Evolutionary conservation across 2,797 vertebrate species (phyloP).

Genomic region (Poeciliopsis turneri): DNA sequence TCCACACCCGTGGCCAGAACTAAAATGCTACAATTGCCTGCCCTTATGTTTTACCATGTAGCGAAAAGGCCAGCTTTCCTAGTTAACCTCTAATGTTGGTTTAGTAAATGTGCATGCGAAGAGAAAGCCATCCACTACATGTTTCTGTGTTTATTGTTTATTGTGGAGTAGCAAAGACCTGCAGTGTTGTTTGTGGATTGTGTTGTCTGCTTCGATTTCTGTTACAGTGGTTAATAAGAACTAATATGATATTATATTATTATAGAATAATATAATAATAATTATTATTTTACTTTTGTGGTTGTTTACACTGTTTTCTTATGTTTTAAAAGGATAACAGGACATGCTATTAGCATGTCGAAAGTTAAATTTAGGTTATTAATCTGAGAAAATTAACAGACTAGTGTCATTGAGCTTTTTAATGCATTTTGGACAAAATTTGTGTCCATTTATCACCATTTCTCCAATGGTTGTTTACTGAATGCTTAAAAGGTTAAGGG

Average conservation of each 20-base stretch:
- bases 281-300: constrained; percentile 5
- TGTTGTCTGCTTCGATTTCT: constrained; percentile 21
- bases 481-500: constrained; percentile 24
- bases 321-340: neutral
- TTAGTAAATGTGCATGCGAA: constrained; percentile 56
- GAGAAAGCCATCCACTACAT: constrained; percentile 60
- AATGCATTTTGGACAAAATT: constrained; percentile 23
- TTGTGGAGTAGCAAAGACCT: constrained; percentile 13
- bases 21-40: constrained; percentile 44
- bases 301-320: neutral
- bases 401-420: neutral
- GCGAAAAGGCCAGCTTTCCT: constrained; percentile 56
- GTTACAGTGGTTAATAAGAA: constrained; percentile 2
- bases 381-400: neutral
- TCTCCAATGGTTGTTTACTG: constrained; percentile 24
- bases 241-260: too few species aligned
- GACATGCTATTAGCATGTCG: constrained; percentile 19
- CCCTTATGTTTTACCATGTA: constrained; percentile 30
- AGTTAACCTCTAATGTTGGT: constrained; percentile 42
- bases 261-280: too few species aligned
- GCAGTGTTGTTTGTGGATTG: constrained; percentile 28
- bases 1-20: constrained; percentile 52
- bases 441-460: constrained; percentile 9
- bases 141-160: constrained; percentile 39
- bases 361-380: neutral